phyloP scores from a whole-genome alignment of 2,113 vertebrate species.

The Circaetus cinerascens region DNA sequence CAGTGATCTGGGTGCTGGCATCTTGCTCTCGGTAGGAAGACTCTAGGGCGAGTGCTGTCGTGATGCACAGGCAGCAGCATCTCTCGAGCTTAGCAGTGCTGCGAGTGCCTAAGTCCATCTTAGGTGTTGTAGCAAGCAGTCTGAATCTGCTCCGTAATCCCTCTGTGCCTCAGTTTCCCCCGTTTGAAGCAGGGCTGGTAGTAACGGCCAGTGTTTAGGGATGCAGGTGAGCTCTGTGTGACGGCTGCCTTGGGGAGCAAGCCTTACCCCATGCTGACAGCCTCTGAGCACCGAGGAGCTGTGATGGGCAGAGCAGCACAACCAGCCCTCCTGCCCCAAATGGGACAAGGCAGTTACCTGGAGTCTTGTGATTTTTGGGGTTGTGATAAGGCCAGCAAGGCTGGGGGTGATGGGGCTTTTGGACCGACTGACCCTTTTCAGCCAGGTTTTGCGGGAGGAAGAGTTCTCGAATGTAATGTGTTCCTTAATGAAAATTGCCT shows the following conservation, averaged over 20 bases:
- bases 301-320: no score
- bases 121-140: neutral
- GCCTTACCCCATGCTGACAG: neutral
- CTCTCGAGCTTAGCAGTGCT: neutral
- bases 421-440: neutral
- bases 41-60: rapidly evolving
- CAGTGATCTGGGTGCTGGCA: neutral
- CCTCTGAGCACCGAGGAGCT: neutral
- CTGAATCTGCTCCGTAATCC: neutral
- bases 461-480: neutral
- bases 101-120: rapidly evolving
- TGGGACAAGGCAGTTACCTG: neutral
- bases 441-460: neutral
- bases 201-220: rapidly evolving
- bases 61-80: neutral
- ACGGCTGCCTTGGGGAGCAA: rapidly evolving
- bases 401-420: rapidly evolving
- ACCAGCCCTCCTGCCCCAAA: neutral
- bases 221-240: neutral
- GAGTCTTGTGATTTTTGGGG: neutral
- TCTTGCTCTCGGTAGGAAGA: neutral
- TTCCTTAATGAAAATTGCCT: neutral
- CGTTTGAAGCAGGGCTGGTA: neutral
- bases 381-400: neutral
- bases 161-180: neutral